Conservation (phyloP, 2,888 invertebrate genomes). For the Hermaeophaga mercurialis region DNA sequence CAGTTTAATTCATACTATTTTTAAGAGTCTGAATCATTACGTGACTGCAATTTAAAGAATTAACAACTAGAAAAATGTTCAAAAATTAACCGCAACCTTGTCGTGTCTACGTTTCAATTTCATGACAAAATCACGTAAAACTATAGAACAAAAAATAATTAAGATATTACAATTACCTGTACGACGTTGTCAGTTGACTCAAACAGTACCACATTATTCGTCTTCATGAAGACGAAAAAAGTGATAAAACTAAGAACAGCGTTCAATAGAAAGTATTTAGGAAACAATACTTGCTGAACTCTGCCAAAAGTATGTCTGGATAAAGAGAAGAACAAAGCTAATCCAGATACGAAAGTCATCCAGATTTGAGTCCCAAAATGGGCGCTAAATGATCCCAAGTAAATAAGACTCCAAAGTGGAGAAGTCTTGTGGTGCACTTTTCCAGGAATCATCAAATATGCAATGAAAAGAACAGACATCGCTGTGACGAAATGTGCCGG, state of each 20-base stretch:
- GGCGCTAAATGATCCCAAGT: constrained; percentile 77
- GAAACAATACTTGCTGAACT: constrained; percentile 85
- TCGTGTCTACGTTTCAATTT: too few species aligned
- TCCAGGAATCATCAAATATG: constrained; percentile 58
- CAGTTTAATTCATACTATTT: too few species aligned
- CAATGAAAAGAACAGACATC: constrained; percentile 63
- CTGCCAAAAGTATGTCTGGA: constrained; percentile 87
- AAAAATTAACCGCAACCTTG: too few species aligned
- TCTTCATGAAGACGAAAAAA: constrained; percentile 71
- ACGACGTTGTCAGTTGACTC: constrained; percentile 60
- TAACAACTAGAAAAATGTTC: too few species aligned
- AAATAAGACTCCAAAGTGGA: constrained; percentile 66
- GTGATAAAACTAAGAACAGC: constrained; percentile 75
- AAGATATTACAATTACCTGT: too few species aligned
- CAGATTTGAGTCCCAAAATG: constrained; percentile 89
- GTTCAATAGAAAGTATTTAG: constrained; percentile 84
- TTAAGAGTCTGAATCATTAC: too few species aligned
- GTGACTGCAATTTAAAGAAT: too few species aligned
- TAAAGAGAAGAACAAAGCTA: constrained; percentile 83
- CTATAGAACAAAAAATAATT: too few species aligned
- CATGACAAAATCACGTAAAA: too few species aligned
- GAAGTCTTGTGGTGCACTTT: constrained; percentile 51
- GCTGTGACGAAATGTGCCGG: constrained; percentile 80
- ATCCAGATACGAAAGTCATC: constrained; percentile 91
- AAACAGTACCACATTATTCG: constrained; percentile 60